Evolutionary conservation across 2,113 vertebrate species (phyloP).

Genomic region (Erythrocebus patas): DNA sequence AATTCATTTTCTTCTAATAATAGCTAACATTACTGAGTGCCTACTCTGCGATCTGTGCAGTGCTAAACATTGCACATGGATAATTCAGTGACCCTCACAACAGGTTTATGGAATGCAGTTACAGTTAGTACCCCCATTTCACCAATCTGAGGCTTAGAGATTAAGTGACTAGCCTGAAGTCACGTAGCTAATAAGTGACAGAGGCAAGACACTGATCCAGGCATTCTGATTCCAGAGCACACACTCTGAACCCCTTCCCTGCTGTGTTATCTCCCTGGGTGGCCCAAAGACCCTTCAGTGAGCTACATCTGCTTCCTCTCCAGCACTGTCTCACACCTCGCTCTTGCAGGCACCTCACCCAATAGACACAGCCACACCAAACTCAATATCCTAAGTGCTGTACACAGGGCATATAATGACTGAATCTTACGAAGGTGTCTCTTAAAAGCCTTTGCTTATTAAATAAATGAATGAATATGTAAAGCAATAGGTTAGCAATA

Average conservation of each 20-base stretch:
- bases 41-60: background rate
- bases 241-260: background rate
- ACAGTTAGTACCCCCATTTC: background rate
- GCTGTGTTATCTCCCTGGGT: background rate
- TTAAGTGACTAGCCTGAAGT: background rate
- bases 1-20: background rate
- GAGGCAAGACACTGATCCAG: background rate
- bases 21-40: background rate
- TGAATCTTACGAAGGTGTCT: background rate
- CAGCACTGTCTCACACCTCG: background rate
- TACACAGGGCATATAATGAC: background rate
- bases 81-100: background rate
- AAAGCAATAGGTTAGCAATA: background rate
- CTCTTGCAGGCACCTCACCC: background rate
- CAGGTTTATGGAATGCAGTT: background rate
- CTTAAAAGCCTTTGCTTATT: background rate
- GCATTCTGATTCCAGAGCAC: background rate
- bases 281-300: background rate
- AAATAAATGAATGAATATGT: background rate
- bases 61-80: background rate
- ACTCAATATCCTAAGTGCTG: background rate
- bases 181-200: background rate
- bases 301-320: background rate
- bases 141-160: background rate
- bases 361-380: background rate